Base-by-base conservation (phyloP, 2,888 invertebrate genomes). In the Neria commutata region DNA sequence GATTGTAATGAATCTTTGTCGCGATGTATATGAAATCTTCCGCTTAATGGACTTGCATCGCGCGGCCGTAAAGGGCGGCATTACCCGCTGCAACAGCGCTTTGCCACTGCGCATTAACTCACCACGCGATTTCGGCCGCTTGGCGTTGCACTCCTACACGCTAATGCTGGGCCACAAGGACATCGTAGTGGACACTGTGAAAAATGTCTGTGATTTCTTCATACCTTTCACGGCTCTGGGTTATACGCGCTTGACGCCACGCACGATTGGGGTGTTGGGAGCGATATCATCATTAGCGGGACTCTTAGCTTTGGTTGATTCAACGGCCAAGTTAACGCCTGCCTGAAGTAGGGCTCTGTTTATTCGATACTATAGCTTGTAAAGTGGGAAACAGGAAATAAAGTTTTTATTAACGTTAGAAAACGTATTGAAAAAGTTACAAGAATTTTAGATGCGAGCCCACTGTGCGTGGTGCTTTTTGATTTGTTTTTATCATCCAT, bases 151-250 rank as follows among this genome's bases (percentile, higher is more conserved):
- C 11, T 79, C 79, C 0, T 81, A 75, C 45, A 62, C 66, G 0
- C 40, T 75, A 14, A 23, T 81, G 23, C 64, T 77, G 51, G 71
- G 69, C 1, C 80, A 88, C 71, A 88, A 87, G 71, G 88, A 89
- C 78, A 84, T 95, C 10, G 84, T 91, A 58, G 84, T 94, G 64
- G 95, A 96, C 81, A 89, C 91, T 1, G 74, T 92, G 4, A 95
- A 94, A 79, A 95, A 96, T 83, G 82, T 86, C 8, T 93, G 93
- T 83, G 95, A 96, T 81, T 80, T 95, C 56, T 91, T 94, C 70
- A 91, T 96, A 75, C 95, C 95, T 0, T 81, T 95, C 62, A 89
- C 91, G 58, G 88, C 91, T 5, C 82, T 95, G 66, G 94, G 93
- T 1, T 89, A 91, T 74, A 86, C 90, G 0, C 90, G 88, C 68